A percentile compares a stretch with the other conserved stretches of the same genome.
Conservation (phyloP, 2,797 vertebrate species). For the Martes flavigula region DNA sequence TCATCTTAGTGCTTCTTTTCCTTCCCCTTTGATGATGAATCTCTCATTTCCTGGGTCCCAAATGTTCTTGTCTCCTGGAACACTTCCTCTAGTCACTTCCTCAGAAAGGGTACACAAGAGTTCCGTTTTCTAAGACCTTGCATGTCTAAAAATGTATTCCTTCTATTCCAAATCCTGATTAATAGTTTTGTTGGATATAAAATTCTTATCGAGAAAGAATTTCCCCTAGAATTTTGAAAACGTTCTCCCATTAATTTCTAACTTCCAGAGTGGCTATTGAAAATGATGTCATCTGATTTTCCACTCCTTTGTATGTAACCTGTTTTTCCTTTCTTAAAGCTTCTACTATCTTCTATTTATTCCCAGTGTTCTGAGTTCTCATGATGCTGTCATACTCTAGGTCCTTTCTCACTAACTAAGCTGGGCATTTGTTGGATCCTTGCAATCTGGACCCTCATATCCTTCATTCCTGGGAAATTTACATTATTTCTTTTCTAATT, state of each 20-base stretch:
- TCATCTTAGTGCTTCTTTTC: neutral
- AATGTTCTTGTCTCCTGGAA: neutral
- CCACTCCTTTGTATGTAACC: neutral
- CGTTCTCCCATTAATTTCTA: neutral
- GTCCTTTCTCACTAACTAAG: constrained; percentile 16
- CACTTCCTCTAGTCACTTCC: neutral
- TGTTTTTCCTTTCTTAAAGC: constrained; percentile 13
- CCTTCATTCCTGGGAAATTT: constrained; percentile 29
- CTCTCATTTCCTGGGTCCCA: neutral
- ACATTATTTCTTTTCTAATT: constrained; percentile 7
- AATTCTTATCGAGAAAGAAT: neutral
- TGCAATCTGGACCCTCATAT: neutral
- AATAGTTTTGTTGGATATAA: neutral
- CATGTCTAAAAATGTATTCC: neutral
- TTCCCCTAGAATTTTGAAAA: constrained; percentile 18
- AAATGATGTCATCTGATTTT: constrained; percentile 10
- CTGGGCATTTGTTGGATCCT: neutral
- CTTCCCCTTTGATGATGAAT: neutral
- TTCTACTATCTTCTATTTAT: constrained; percentile 36
- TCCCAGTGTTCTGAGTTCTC: constrained; percentile 24
- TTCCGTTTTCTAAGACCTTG: neutral
- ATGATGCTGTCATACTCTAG: neutral
- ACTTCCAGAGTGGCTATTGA: neutral
- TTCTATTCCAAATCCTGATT: neutral
- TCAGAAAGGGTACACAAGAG: neutral